These are phyloP conservation scores for Nomada ruficornis DNA, from an alignment of 2,888 invertebrate species.

Conservation along the genomic window DNA sequence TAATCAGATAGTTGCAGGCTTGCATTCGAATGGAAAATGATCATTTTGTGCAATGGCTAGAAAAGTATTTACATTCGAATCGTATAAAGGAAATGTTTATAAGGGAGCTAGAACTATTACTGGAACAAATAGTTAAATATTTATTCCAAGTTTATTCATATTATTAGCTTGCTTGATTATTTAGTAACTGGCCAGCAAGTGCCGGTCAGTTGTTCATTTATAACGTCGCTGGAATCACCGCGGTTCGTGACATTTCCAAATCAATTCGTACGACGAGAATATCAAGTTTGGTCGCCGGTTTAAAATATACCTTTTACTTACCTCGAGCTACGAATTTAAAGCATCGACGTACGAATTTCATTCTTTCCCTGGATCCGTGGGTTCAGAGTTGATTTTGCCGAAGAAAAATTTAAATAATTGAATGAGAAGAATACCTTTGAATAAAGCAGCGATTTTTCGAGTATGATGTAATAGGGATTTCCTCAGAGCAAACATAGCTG, in stretches of 20 bases:
- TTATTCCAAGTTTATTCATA: no score
- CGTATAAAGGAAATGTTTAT: not conserved
- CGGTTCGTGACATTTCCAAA: constrained; percentile 16
- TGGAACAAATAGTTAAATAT: no score
- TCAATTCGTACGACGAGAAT: not conserved
- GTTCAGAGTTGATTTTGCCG: no score
- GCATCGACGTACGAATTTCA: not conserved
- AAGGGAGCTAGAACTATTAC: not conserved
- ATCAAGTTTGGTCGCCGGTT: not conserved
- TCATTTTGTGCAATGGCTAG: not conserved
- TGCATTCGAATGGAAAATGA: not conserved
- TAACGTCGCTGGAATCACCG: not conserved
- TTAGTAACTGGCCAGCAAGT: no score
- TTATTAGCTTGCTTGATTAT: no score
- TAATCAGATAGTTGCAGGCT: not conserved
- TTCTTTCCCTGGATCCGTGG: not conserved
- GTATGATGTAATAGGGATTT: not conserved
- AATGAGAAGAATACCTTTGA: not conserved
- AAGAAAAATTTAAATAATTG: not conserved
- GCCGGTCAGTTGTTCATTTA: not conserved
- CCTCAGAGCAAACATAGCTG: not conserved
- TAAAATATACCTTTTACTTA: not conserved
- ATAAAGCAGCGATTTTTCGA: not conserved
- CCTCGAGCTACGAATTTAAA: not conserved
- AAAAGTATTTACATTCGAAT: not conserved